A percentile compares a stretch with the other conserved stretches of the same genome.
Evolutionary conservation across 2,888 invertebrate species (phyloP).

Genomic region (Zeuzera pyrina): DNA sequence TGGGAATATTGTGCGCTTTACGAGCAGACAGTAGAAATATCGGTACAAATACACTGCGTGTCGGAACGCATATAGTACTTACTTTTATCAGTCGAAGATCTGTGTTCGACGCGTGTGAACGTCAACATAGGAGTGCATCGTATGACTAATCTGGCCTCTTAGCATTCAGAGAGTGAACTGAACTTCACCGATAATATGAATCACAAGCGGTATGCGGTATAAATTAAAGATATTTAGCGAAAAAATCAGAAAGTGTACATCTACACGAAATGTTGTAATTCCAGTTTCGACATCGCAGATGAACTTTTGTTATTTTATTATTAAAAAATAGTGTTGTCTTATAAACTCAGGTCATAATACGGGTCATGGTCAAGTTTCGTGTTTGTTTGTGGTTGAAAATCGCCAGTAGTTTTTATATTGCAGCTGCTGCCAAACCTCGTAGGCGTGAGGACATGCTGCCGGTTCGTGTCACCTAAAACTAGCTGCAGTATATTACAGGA

Average conservation of each 20-base stretch:
- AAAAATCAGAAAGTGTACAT: background rate
- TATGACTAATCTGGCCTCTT: conserved; percentile 55
- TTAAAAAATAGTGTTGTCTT: background rate
- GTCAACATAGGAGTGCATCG: conserved; percentile 41
- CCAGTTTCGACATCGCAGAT: too few species aligned
- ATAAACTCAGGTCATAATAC: too few species aligned
- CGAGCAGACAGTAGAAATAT: conserved; percentile 1
- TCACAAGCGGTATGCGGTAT: conserved; percentile 7
- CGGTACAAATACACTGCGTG: conserved; percentile 5
- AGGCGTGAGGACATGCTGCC: conserved; percentile 9
- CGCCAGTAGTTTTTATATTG: too few species aligned
- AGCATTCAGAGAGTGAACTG: conserved; percentile 41
- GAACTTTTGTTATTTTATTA: background rate
- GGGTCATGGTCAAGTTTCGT: too few species aligned
- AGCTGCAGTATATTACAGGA: conserved; percentile 12
- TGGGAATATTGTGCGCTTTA: too few species aligned
- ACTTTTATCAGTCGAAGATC: conserved; percentile 38
- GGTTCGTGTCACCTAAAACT: conserved; percentile 11
- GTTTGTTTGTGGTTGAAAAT: too few species aligned
- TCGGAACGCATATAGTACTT: conserved; percentile 16
- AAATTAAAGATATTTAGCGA: background rate
- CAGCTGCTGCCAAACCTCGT: too few species aligned
- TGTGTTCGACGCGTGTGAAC: conserved; percentile 50
- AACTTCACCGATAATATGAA: conserved; percentile 41
- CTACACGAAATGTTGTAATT: too few species aligned